Evolutionary conservation across 2,888 invertebrate genomes (phyloP), one percentile per base, ranked within the genome.

Genomic region (Hartigia nigra): DNA sequence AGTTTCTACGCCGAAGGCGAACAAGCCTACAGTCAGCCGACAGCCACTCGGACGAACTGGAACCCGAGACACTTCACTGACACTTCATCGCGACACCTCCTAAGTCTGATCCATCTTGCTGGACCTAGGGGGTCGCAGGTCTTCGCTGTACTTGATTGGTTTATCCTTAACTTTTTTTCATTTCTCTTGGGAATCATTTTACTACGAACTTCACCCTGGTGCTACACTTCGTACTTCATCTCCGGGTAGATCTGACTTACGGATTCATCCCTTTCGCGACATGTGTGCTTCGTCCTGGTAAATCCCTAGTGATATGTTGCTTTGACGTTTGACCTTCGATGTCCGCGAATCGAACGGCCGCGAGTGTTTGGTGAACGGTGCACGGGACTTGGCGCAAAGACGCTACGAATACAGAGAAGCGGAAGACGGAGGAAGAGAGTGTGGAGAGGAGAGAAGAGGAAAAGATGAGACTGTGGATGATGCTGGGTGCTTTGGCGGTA

Each of bases 401-500:
- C 55, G 55, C 55, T 55, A 5, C 55, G 55, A 55, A 9, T 55
- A 55, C 55, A 55, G 55, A 55, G 55, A 55, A 55, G 9, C 35
- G 35, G 35, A 5, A 9, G 35, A 35, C 35, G 35, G 55, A 74
- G 31, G 32, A 74, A 35, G 34, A 72, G n/a, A 55, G 31, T 9
- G 23, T 9, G 34, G 75, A 31, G 76, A 55, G 31, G 76, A 37
- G 69, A 31, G 34, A 55, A 55, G 55, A 55, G 23, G 55, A 55
- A 55, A 86, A 82, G 76, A 90, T 90, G 90, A 90, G 85, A 84
- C 86, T 89, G 80, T 91, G 90, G 90, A 86, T 92, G 88, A 84
- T 92, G 78, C 82, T 92, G 79, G 89, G 89, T 84, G 88, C 90
- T 78, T 86, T 94, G 90, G 92, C 93, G 89, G 92, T 92, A 92